phyloP scores from a whole-genome alignment of 2,797 vertebrate species.

The Phaenicophaeus curvirostris region DNA sequence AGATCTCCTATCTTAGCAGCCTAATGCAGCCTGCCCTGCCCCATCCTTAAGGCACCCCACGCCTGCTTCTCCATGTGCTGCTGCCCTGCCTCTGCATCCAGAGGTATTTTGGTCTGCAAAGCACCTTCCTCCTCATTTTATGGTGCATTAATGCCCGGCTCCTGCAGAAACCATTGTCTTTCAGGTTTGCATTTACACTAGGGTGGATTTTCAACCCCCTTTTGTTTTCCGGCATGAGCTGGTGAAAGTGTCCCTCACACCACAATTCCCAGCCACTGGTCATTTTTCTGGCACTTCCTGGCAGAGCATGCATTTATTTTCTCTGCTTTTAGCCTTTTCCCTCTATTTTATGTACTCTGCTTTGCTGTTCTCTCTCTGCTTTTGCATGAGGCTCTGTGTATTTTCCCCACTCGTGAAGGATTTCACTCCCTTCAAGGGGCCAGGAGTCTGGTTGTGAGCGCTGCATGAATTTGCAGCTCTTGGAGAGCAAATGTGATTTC shows the following conservation, averaged over 20 bases:
- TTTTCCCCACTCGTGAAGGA: neutral
- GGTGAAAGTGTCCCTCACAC: neutral
- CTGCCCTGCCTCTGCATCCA: accelerated
- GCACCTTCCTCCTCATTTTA: neutral
- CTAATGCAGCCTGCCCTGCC: neutral
- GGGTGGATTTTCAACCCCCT: neutral
- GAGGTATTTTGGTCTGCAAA: neutral
- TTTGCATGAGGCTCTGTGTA: neutral
- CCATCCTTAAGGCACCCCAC: neutral
- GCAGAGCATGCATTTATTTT: neutral
- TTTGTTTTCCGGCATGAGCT: neutral
- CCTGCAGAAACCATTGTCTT: neutral
- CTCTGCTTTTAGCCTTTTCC: neutral
- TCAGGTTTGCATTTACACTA: neutral
- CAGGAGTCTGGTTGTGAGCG: neutral
- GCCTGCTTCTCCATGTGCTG: accelerated
- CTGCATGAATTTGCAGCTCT: neutral
- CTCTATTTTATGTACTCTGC: neutral
- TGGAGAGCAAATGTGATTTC: neutral
- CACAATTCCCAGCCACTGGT: neutral
- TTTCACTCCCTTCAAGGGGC: neutral
- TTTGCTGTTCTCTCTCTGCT: neutral
- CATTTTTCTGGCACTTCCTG: neutral
- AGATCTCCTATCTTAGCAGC: neutral
- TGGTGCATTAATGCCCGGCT: neutral